Base-by-base conservation (phyloP, 2,888 invertebrate genomes). In the Rapana venosa region DNA sequence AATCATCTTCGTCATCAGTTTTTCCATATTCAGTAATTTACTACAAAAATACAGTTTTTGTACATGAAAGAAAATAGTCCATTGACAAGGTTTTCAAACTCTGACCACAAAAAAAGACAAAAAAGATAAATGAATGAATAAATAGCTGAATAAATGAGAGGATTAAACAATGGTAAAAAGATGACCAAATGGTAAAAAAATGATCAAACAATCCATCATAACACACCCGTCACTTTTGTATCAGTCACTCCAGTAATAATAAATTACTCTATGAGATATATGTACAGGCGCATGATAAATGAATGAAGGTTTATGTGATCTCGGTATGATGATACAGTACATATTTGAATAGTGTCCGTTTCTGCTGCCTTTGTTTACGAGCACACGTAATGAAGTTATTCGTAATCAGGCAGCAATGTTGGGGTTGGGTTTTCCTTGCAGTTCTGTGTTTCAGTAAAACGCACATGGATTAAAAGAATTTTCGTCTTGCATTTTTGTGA, bases 31-130 rank as follows among this genome's bases (percentile, higher is more conserved):
- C 47, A 47, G 47, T 47, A 47, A 47, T 47, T 90, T 90, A 61
- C 87, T 90, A 90, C 83, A 90, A 90, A 90, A 90, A 90, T 90
- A 90, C 90, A 90, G 77, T 58, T 81, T 87, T 87, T 87, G 66
- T 90, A 90, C 87, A 87, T 83, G 70, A 83, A 74, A 81, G 81
- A 83, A 35, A 83, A 61, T 87, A 87, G 20, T 56, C 20, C 90
- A 15, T 56, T 56, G 22, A 66, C 56, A 26, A 87, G 6, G 4
- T 22, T 47, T 32, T 30, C 11, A n/a, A 61, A n/a, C 35, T 81
- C 22, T 47, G 47, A 47, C 47, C 47, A 47, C 47, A 47, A 47
- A 8, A 47, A 47, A 47, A 47, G 47, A 22, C 36, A 61, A 32
- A 61, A 32, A 85, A 85, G 32, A n/a, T 47, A 56, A 70, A 90